Evolutionary conservation across 2,113 vertebrate species (phyloP).

Genomic region (Ptilorrhoa leucosticta): DNA sequence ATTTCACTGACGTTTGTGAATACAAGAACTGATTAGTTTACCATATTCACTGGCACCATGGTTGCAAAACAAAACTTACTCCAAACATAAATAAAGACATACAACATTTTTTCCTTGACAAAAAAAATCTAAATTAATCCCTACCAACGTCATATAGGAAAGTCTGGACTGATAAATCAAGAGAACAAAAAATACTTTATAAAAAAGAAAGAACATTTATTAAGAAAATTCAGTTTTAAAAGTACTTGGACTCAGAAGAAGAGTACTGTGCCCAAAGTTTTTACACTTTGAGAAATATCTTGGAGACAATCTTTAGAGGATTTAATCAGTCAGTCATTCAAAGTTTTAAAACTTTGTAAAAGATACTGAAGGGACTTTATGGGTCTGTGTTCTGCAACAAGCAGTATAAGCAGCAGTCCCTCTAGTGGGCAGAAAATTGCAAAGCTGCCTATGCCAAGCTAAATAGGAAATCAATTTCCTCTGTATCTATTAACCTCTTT

Average conservation of each 20-base stretch:
- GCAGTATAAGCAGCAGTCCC: slow-evolving; percentile 26
- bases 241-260: not conserved
- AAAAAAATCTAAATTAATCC: not conserved
- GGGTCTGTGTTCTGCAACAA: not conserved
- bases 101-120: not conserved
- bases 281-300: not conserved
- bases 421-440: slow-evolving; percentile 13
- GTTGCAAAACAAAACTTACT: slow-evolving; percentile 40
- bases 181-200: not conserved
- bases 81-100: not conserved
- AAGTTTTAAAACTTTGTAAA: not conserved
- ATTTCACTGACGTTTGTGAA: not conserved
- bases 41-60: slow-evolving; percentile 5
- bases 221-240: not conserved
- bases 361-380: not conserved
- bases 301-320: not conserved
- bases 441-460: not conserved
- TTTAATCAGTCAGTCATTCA: not conserved
- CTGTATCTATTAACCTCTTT: not conserved
- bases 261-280: not conserved
- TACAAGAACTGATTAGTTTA: not conserved
- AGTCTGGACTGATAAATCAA: not conserved
- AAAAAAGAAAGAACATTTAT: not conserved
- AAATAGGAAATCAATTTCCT: not conserved
- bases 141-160: not conserved